Evolutionary conservation across 2,797 vertebrate genomes (phyloP).

Genomic region (Lophotriccus pileatus): DNA sequence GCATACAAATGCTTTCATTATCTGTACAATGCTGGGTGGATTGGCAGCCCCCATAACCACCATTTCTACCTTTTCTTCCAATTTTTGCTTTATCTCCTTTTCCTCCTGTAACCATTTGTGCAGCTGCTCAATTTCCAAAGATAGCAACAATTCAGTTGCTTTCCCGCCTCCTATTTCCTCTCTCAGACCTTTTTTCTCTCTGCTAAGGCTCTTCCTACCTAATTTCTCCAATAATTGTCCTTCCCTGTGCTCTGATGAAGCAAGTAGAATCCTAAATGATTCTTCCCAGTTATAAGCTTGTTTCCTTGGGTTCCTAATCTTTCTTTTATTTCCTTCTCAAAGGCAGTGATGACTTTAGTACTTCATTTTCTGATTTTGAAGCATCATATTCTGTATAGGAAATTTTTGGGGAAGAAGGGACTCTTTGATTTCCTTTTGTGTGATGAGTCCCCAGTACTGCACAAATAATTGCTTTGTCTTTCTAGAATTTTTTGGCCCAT

Average conservation of each 20-base stretch:
- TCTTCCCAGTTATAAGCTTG: neutral
- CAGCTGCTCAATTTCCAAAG: neutral
- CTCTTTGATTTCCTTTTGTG: neutral
- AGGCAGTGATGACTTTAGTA: neutral
- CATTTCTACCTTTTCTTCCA: neutral
- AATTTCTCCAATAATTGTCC: neutral
- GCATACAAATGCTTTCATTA: neutral
- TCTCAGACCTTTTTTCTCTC: neutral
- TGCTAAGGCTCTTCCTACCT: neutral
- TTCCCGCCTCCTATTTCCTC: neutral
- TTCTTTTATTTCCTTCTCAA: neutral
- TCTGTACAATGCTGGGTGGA: neutral
- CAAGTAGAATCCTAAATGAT: accelerated
- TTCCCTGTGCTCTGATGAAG: neutral
- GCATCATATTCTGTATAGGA: too few relatives aligned
- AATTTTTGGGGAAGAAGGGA: neutral
- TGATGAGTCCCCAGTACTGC: neutral
- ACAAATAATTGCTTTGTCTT: neutral
- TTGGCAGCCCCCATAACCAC: neutral
- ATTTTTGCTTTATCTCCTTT: neutral
- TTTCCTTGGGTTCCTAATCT: neutral
- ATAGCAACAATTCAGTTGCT: neutral
- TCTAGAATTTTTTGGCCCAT: neutral
- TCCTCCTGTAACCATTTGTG: neutral
- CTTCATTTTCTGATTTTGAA: neutral